Percentiles rank a stretch among this genome's conserved stretches.
Conservation (phyloP, 2,797 vertebrate species). For the Champsocephalus esox region DNA sequence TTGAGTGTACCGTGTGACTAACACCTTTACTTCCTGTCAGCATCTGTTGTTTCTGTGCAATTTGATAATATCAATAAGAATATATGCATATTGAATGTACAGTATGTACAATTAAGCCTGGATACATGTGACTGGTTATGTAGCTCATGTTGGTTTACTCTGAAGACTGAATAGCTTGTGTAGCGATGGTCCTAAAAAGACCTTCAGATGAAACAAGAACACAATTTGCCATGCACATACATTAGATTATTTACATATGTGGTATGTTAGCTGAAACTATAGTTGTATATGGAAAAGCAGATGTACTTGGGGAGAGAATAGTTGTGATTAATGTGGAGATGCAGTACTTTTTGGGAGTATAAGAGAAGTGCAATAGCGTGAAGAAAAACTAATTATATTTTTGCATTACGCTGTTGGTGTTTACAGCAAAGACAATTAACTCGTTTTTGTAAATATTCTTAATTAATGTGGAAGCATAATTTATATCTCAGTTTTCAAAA, state of each 20-base stretch:
- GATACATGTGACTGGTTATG: slow-evolving; percentile 59
- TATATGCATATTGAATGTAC: slow-evolving; percentile 67
- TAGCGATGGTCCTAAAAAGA: slow-evolving; percentile 70
- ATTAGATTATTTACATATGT: slow-evolving; percentile 71
- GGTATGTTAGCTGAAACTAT: slow-evolving; percentile 29
- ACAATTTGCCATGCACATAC: slow-evolving; percentile 73
- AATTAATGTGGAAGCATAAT: slow-evolving; percentile 25
- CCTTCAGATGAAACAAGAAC: slow-evolving; percentile 74
- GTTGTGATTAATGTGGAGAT: slow-evolving; percentile 28
- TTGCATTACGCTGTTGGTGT: slow-evolving; percentile 34
- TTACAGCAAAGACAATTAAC: slow-evolving; percentile 22
- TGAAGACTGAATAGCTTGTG: slow-evolving; percentile 51
- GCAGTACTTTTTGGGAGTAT: slow-evolving; percentile 23
- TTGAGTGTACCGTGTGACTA: slow-evolving; percentile 55
- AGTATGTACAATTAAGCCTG: slow-evolving; percentile 75
- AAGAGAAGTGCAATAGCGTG: slow-evolving; percentile 9
- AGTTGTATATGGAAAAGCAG: slow-evolving; percentile 28
- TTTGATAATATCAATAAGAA: slow-evolving; percentile 45
- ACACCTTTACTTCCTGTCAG: slow-evolving; percentile 40
- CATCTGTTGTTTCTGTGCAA: slow-evolving; percentile 63
- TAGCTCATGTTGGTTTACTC: slow-evolving; percentile 47
- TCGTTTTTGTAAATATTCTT: slow-evolving; percentile 21
- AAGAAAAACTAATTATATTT: slow-evolving; percentile 9
- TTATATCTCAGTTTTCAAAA: slow-evolving; percentile 24
- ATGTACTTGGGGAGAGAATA: slow-evolving; percentile 12